phyloP scores from a whole-genome alignment of 1,140 invertebrate genomes.

The Xylocopa sonorina region DNA sequence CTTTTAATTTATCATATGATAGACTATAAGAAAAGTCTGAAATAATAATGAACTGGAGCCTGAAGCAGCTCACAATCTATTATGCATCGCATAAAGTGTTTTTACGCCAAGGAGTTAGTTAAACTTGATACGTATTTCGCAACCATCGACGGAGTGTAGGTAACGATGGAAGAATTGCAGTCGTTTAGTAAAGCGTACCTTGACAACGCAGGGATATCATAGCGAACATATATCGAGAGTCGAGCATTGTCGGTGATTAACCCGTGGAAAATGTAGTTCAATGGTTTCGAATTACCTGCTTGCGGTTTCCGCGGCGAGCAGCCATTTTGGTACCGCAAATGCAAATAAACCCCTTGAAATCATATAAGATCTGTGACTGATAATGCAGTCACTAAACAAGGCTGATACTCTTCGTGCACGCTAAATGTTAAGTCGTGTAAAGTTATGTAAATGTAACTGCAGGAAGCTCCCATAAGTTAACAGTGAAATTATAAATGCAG shows the following conservation, averaged over 20 bases:
- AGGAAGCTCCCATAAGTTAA: slow-evolving; percentile 12
- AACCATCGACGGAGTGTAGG: not conserved
- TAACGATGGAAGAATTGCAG: not conserved
- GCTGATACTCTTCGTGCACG: not conserved
- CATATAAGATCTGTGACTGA: slow-evolving; percentile 41
- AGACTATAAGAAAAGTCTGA: too few species aligned
- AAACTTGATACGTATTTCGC: not conserved
- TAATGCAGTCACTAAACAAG: slow-evolving; percentile 32
- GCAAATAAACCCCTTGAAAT: slow-evolving; percentile 49
- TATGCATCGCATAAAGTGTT: not conserved
- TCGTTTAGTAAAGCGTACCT: slow-evolving; percentile 1
- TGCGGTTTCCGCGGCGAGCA: slow-evolving; percentile 54
- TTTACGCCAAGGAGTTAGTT: not conserved
- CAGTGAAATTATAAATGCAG: slow-evolving; percentile 7
- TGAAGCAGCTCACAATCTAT: not conserved
- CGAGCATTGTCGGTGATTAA: slow-evolving; percentile 58
- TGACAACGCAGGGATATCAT: not conserved
- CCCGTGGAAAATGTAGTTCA: slow-evolving; percentile 62
- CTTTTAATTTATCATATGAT: too few species aligned
- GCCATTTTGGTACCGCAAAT: slow-evolving; percentile 61
- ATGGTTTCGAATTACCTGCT: slow-evolving; percentile 58
- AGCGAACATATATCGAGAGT: slow-evolving; percentile 8
- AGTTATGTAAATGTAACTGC: not conserved
- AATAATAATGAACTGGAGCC: too few species aligned
- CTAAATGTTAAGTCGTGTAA: slow-evolving; percentile 22